Evolutionary conservation across 1,140 invertebrate genomes (phyloP).

Genomic region (Gonioctena quinquepunctata): DNA sequence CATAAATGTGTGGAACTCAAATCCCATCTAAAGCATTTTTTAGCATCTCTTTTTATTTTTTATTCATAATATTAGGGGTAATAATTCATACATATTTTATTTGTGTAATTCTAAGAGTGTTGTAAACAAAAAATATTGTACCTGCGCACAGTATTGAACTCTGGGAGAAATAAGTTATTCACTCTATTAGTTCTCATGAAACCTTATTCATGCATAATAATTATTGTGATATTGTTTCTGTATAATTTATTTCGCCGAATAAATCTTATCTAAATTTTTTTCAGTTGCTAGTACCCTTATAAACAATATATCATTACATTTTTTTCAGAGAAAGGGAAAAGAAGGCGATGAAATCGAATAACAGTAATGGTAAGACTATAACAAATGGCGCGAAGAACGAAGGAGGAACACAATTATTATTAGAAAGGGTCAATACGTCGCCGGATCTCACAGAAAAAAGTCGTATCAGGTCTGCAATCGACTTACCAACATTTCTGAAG

Average conservation of each 20-base stretch:
- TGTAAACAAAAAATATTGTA: too few species aligned
- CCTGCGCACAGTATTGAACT: too few species aligned
- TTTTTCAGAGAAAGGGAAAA: not conserved
- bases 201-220: too few species aligned
- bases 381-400: not conserved
- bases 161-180: too few species aligned
- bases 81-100: too few species aligned
- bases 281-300: not conserved
- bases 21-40: too few species aligned
- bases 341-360: not conserved
- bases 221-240: not conserved
- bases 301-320: not conserved
- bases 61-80: too few species aligned
- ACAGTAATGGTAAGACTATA: not conserved
- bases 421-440: constrained; percentile 64
- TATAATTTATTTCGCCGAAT: not conserved
- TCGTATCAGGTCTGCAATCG: constrained; percentile 65
- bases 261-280: not conserved
- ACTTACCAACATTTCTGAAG: constrained; percentile 73
- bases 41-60: too few species aligned
- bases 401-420: constrained; percentile 56
- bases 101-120: too few species aligned
- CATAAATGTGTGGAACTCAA: too few species aligned
- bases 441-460: constrained; percentile 49
- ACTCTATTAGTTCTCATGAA: too few species aligned